Evolutionary conservation across 2,797 vertebrate genomes (phyloP), one percentile per base, ranked within the genome.

Genomic region (Ceryle rudis): DNA sequence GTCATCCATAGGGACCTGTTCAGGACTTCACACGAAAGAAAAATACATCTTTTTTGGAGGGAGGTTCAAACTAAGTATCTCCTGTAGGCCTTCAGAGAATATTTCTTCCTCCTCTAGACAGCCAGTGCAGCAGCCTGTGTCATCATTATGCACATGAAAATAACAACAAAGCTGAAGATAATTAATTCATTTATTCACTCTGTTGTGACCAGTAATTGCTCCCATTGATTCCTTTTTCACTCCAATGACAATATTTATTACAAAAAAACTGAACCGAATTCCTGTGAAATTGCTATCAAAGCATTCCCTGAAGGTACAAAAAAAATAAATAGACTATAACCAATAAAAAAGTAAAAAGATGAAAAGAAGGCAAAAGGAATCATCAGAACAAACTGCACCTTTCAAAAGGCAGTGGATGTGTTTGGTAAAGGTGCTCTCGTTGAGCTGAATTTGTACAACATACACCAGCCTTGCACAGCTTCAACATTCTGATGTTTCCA

Each of bases 281-380:
- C 28, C 82, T 88, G 69, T 94, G 90, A 94, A 88, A 91, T 83
- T 83, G 60, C 67, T 80, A 60, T 90, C 82, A 94, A 91, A 94
- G 31, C 37, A 33, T 35, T 58, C 64, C 55, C 55, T 62, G 79
- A 77, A 74, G 72, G 29, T 19, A 1, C 2, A 14, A 26, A 28
- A 41, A 21, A 46, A 55, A 35, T 14, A 14, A 11, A 25, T 9
- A 57, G 1, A 28, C 14, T 42, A 41, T 87, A 74, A 42, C 1
- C 25, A 14, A 18, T 42, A 4, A 28, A 60, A 83, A 70, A 18
- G 3, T 25, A 31, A 4, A 46, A 71, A 66, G 10, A 47, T 11
- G 35, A 42, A 26, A 46, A 54, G 5, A 46, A 54, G 11, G 7
- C 21, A 37, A 51, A 72, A 69, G 5, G 18, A 35, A 6, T 61